Conservation (phyloP, 2,797 vertebrate genomes). For the Falco cherrug region DNA sequence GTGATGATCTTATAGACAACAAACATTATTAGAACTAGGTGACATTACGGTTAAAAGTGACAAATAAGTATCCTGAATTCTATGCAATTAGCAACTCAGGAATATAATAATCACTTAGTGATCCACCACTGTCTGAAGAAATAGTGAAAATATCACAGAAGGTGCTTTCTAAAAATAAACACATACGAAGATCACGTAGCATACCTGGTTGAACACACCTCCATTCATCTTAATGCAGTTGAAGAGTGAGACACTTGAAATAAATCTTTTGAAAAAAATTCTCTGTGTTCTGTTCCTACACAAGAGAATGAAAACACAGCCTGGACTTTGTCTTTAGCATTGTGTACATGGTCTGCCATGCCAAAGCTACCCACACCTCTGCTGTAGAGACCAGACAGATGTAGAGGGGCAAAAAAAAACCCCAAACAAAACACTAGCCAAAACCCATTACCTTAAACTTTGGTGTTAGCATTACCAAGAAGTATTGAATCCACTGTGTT, state of each 20-base stretch:
- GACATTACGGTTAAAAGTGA: background rate
- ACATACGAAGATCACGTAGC: background rate
- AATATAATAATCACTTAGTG: background rate
- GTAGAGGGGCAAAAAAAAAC: background rate
- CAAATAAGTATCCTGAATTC: background rate
- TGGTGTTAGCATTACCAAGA: background rate
- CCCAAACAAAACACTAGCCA: background rate
- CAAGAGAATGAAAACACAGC: background rate
- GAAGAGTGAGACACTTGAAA: background rate
- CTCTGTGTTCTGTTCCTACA: background rate
- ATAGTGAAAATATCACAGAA: background rate
- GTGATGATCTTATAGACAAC: background rate
- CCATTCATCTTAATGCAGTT: background rate
- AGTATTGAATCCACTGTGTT: background rate
- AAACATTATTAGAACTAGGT: background rate
- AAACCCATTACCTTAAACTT: background rate
- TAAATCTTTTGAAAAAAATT: background rate
- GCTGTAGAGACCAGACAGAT: background rate
- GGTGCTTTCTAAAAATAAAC: background rate
- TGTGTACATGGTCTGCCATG: background rate
- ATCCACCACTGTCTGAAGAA: background rate
- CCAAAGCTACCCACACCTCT: background rate
- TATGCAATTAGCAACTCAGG: background rate
- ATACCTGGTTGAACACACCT: background rate
- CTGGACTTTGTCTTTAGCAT: background rate